These are phyloP conservation scores for Brachionus koreanus DNA, from an alignment of 1,140 invertebrate genomes.

Conservation along the genomic window DNA sequence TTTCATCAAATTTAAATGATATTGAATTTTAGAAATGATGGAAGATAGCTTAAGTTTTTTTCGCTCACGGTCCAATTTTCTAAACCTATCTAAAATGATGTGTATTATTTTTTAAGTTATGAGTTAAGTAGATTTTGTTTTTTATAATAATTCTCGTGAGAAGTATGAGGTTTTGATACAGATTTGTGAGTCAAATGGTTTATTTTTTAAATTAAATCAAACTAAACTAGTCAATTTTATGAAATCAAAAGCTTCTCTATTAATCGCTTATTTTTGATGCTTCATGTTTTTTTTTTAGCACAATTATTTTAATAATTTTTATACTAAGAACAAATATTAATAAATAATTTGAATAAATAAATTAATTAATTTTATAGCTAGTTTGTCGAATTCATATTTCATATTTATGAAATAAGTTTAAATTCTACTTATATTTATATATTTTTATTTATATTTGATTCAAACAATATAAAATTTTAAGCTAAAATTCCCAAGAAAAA, in stretches of 20 bases:
- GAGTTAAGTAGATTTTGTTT: background rate
- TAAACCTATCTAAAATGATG: background rate
- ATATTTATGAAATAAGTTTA: no score
- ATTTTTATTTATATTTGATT: no score
- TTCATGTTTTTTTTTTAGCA: background rate
- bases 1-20: constrained; percentile 37
- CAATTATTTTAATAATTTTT: background rate
- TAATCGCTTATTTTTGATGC: background rate
- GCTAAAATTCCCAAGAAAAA: no score
- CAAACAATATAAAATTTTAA: no score
- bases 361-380: background rate
- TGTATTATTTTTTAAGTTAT: background rate
- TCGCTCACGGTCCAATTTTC: background rate
- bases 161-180: background rate
- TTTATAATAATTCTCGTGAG: background rate
- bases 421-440: no score
- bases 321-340: background rate
- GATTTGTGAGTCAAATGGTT: background rate
- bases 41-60: background rate
- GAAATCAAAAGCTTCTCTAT: background rate
- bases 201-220: background rate
- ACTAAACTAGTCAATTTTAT: background rate
- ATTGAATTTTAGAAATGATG: background rate
- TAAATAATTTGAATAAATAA: background rate
- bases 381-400: no score